Conservation (phyloP, 2,113 vertebrate species). For the Centropus unirufus region DNA sequence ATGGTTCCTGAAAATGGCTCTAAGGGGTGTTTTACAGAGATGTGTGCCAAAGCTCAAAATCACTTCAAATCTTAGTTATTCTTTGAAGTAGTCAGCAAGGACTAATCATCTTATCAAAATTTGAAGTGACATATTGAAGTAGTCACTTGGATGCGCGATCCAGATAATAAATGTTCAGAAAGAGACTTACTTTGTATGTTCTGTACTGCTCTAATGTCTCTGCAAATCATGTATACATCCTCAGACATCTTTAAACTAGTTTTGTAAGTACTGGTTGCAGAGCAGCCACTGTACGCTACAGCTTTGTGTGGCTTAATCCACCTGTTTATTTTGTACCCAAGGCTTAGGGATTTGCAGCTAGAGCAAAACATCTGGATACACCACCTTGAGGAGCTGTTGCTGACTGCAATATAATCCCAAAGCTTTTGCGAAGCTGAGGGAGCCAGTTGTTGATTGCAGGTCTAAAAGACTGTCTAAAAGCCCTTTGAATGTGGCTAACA, state of each 20-base stretch:
- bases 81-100: conserved; percentile 46
- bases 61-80: conserved; percentile 32
- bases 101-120: conserved; percentile 25
- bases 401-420: not conserved
- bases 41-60: conserved; percentile 8
- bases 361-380: not conserved
- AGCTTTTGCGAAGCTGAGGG: not conserved
- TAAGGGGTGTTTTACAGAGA: conserved; percentile 22
- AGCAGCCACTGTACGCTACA: not conserved
- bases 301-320: not conserved
- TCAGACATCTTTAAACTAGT: not conserved
- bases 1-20: not conserved
- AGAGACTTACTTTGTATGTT: not conserved
- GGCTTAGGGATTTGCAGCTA: not conserved
- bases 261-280: not conserved
- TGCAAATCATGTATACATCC: not conserved
- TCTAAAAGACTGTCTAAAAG: not conserved
- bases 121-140: not conserved
- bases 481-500: not conserved
- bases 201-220: not conserved
- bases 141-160: conserved; percentile 28
- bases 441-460: not conserved
- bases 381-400: not conserved
- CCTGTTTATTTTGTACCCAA: not conserved
- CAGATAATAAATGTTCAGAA: not conserved